These are phyloP conservation scores for Sphyrna mokarran DNA, from an alignment of 2,113 vertebrate genomes.

Conservation along the genomic window DNA sequence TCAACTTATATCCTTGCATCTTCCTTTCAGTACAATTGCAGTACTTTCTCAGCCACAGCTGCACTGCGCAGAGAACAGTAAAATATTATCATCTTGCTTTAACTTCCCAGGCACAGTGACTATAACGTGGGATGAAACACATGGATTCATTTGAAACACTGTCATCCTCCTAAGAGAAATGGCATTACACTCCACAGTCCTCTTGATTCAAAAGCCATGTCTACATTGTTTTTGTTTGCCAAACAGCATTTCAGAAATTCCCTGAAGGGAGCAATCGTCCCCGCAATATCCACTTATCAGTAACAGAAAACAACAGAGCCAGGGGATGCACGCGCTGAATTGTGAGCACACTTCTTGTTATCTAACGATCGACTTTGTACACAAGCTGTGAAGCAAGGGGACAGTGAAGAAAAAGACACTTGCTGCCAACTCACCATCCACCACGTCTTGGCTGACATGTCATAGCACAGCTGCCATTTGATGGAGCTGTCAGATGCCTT, in stretches of 20 bases:
- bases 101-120: neutral
- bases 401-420: neutral
- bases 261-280: neutral
- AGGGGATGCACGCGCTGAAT: neutral
- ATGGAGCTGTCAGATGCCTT: constrained; percentile 48
- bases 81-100: constrained; percentile 1
- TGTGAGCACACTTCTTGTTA: neutral
- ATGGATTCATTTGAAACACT: neutral
- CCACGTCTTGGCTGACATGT: constrained; percentile 77
- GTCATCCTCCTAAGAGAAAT: neutral
- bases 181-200: neutral
- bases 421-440: constrained; percentile 79
- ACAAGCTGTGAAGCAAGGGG: neutral
- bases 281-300: neutral
- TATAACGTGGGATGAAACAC: neutral
- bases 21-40: neutral
- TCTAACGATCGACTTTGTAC: neutral
- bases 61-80: neutral
- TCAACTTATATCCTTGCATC: neutral
- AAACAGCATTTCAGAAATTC: neutral
- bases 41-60: neutral
- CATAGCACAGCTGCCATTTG: constrained; percentile 85
- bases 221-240: neutral
- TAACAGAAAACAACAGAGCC: neutral
- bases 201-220: neutral